A percentile compares a stretch with the other conserved stretches of the same genome.
Conservation (phyloP, 2,113 vertebrate genomes). For the Chaetodon auriga region DNA sequence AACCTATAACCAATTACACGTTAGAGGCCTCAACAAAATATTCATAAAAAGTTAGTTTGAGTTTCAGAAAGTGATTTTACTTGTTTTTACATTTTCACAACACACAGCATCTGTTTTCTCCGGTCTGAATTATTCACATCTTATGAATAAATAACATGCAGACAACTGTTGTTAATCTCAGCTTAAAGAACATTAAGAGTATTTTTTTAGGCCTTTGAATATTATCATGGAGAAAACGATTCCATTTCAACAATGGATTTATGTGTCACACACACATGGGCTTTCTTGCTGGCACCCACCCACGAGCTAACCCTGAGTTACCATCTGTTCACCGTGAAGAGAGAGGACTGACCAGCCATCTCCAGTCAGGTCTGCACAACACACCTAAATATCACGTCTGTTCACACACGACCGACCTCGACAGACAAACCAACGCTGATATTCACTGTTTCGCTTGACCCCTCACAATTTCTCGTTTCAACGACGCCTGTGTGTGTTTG, state of each 20-base stretch:
- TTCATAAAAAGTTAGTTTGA: not conserved
- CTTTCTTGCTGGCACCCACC: slow-evolving; percentile 77
- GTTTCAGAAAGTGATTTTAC: not conserved
- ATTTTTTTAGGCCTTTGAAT: slow-evolving; percentile 3
- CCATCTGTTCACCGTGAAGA: slow-evolving; percentile 83
- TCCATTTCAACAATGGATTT: slow-evolving; percentile 53
- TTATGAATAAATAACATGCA: slow-evolving; percentile 18
- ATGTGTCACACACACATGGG: slow-evolving; percentile 63
- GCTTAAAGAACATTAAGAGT: not conserved
- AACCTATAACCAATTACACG: not conserved
- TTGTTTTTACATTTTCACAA: not conserved
- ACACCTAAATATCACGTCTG: slow-evolving; percentile 70
- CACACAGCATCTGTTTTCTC: not conserved
- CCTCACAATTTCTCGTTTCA: not conserved
- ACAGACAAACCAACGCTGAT: slow-evolving; percentile 31
- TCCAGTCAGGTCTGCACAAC: slow-evolving; percentile 68
- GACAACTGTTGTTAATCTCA: slow-evolving; percentile 3
- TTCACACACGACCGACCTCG: slow-evolving; percentile 52
- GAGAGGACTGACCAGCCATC: slow-evolving; percentile 72
- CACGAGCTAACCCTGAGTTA: slow-evolving; percentile 79
- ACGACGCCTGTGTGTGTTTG: not conserved
- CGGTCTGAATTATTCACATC: slow-evolving; percentile 9
- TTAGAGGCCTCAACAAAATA: not conserved
- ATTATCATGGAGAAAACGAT: slow-evolving; percentile 30
- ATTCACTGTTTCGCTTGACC: slow-evolving; percentile 14